Conservation (phyloP, 2,797 vertebrate species). For the Cygnus olor region DNA sequence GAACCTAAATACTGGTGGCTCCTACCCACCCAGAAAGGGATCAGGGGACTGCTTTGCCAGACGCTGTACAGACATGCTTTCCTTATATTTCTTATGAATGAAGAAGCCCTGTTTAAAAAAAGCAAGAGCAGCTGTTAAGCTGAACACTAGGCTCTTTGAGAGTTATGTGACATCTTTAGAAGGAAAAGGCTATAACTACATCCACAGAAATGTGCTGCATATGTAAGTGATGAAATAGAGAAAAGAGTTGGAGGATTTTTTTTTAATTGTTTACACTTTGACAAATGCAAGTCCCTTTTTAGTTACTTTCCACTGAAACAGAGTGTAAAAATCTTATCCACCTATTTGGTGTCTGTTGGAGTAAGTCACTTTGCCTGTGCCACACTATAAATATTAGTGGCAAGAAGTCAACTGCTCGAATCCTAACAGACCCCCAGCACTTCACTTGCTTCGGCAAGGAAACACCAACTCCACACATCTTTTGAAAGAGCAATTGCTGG, state of each 20-base stretch:
- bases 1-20: not conserved
- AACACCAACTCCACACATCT: not conserved
- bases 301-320: slow-evolving; percentile 62
- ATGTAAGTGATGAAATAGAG: slow-evolving; percentile 24
- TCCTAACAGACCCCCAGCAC: slow-evolving; percentile 6
- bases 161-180: slow-evolving; percentile 46
- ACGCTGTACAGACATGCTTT: not conserved
- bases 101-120: slow-evolving; percentile 32
- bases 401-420: slow-evolving; percentile 4
- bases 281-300: slow-evolving; percentile 8
- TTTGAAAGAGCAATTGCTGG: not conserved
- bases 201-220: slow-evolving; percentile 23
- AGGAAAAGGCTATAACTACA: slow-evolving; percentile 5
- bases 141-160: slow-evolving; percentile 44
- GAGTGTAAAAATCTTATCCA: slow-evolving; percentile 52
- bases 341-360: slow-evolving; percentile 21
- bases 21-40: not conserved
- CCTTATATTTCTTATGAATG: slow-evolving; percentile 1
- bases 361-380: slow-evolving; percentile 23
- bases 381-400: slow-evolving; percentile 50
- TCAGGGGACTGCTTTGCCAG: not conserved
- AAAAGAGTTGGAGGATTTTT: slow-evolving; percentile 25
- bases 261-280: slow-evolving; percentile 4
- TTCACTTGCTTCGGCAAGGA: slow-evolving; percentile 46
- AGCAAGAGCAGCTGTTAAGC: slow-evolving; percentile 45